Percentiles rank a stretch among this genome's conserved stretches.
phyloP scores from a whole-genome alignment of 2,113 vertebrate genomes.

The Syngnathoides biaculeatus region DNA sequence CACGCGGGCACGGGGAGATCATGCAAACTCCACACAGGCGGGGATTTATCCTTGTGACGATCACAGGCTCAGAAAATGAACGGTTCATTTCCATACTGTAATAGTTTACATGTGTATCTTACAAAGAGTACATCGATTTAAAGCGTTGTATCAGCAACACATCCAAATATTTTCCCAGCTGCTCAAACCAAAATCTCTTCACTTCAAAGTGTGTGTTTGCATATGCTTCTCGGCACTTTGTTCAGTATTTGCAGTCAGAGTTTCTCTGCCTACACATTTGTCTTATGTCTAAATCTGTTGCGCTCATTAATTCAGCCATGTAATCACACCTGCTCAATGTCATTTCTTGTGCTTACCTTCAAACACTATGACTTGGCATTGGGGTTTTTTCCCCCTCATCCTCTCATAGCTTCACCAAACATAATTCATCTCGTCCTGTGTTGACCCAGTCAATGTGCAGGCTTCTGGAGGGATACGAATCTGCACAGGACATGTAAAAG shows the following conservation, averaged over 20 bases:
- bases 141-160: background rate
- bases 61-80: too few relatives aligned
- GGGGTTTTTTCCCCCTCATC: slow-evolving; percentile 23
- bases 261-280: slow-evolving; percentile 34
- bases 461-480: slow-evolving; percentile 13
- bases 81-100: too few relatives aligned
- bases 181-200: background rate
- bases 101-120: background rate
- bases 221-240: slow-evolving; percentile 30
- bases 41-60: too few relatives aligned
- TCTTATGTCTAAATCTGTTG: slow-evolving; percentile 50
- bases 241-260: slow-evolving; percentile 16
- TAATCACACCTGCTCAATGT: slow-evolving; percentile 54
- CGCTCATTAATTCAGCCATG: slow-evolving; percentile 40
- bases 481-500: slow-evolving; percentile 16
- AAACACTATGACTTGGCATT: slow-evolving; percentile 28
- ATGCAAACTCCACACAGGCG: too few relatives aligned
- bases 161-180: slow-evolving; percentile 12
- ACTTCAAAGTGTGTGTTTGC: slow-evolving; percentile 6
- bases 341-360: slow-evolving; percentile 42
- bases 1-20: too few relatives aligned
- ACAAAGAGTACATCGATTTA: background rate
- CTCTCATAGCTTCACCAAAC: slow-evolving; percentile 16
- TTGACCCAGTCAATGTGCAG: slow-evolving; percentile 25
- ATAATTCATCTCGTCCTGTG: slow-evolving; percentile 33